Base-by-base conservation (phyloP, 2,797 vertebrate species). In the Danionella dracula region DNA sequence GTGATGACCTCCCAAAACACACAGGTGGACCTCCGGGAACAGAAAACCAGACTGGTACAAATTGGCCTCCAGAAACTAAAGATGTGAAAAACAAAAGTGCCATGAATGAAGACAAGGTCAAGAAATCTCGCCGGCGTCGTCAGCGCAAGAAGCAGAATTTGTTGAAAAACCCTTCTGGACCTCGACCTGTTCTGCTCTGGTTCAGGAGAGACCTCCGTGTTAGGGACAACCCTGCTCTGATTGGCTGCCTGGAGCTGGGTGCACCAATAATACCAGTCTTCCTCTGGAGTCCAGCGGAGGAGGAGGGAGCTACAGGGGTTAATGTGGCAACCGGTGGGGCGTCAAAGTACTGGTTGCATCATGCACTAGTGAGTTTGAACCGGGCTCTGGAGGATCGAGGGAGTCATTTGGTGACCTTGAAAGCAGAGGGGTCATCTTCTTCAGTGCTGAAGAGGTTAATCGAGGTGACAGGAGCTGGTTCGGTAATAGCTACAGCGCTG, bases 341-440 rank as follows among this genome's bases (percentile, higher is more conserved):
- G 7, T 80, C 84, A 81, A 82, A 84, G 81, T 89, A 85, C 66
- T 90, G 87, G 87, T 84, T 88, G 37, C 87, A 88, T 69, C 88
- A 89, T 64, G 83, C 84, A 1, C 73, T 90, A 57, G 69, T 76
- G 41, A 76, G 75, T 57, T 79, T 88, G 51, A 69, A 9, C 45
- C 50, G 72, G 34, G 83, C 84, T 48, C 69, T 90, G 72, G 78
- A 85, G 71, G 23, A 8, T n/a, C 78, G 83, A 34, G 80, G 89
- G 66, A 88, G 85, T 72, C 81, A 76, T 32, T 78, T 90, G 2
- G 45, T 86, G 29, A 44, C 81, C 51, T 60, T 83, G 7, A 59
- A 41, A 16, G 48, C 44, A 12, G 4, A 60, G 10, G 65, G 71
- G 8, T 82, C 83, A 17, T 84, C 82, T 38, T 70, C 86, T 32